Conservation (phyloP, 2,797 vertebrate genomes). For the Denticeps clupeoides region DNA sequence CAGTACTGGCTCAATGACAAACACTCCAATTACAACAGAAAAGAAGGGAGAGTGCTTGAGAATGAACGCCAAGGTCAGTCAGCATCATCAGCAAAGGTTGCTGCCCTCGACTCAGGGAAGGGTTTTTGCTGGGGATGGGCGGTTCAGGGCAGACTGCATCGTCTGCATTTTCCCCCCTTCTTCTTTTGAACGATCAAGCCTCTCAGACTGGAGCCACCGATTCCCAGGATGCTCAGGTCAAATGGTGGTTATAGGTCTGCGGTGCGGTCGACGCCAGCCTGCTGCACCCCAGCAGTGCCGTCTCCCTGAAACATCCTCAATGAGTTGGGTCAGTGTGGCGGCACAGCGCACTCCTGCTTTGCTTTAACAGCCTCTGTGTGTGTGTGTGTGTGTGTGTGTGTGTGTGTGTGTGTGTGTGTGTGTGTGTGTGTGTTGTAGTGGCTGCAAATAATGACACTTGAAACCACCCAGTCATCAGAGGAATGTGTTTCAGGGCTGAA, state of each 20-base stretch:
- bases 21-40: constrained; percentile 3
- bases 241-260: not conserved
- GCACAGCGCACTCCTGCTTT: not conserved
- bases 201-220: not conserved
- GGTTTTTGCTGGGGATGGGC: not conserved
- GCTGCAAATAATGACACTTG: too few species aligned
- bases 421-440: not conserved
- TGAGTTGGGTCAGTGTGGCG: not conserved
- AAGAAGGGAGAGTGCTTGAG: not conserved
- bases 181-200: not conserved
- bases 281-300: too few species aligned
- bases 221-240: constrained; percentile 3
- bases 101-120: not conserved
- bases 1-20: not conserved
- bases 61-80: not conserved
- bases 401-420: not conserved
- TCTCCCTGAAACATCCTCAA: too few species aligned
- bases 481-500: too few species aligned
- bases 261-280: not conserved
- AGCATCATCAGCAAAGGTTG: not conserved
- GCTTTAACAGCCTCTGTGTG: not conserved
- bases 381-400: not conserved
- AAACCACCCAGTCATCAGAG: too few species aligned
- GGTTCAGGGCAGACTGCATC: not conserved
- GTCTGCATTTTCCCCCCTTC: not conserved